Base-by-base conservation (phyloP, 2,888 invertebrate species). In the Gastrophysa polygoni region DNA sequence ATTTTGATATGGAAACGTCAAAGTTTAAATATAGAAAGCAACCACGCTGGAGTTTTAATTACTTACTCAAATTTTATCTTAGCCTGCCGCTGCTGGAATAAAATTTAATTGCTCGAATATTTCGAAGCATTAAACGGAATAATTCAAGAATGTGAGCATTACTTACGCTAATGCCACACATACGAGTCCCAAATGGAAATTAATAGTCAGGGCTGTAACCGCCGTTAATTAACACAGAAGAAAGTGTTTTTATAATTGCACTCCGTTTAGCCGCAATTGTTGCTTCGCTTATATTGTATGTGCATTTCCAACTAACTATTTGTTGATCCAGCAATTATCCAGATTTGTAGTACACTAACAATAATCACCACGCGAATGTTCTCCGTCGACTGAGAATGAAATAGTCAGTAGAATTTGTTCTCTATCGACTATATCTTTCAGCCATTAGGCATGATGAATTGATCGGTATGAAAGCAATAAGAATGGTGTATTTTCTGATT, bases 201-300 rank as follows among this genome's bases (percentile, higher is more conserved):
- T 71, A 71, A 73, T 71, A 61, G 69, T 59, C 63, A 61, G 61
- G 59, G 69, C 64, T 65, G 65, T 60, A 66, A 67, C 67, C 67
- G 59, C 59, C 66, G 68, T 69, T 73, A 71, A 71, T 73, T 70
- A 69, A 69, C 63, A 63, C 63, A 65, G 69, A 72, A 73, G 73
- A 73, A 69, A 68, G 60, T 69, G 67, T 69, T 71, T 71, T 68
- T 69, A 68, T 72, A 72, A 73, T 72, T 68, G 68, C 69, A 67
- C 63, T 67, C 67, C 69, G 67, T 67, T 68, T 68, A 55, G 49
- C 70, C 62, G 58, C 60, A 70, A 68, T 70, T 70, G 68, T 68
- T 68, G 66, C 68, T 68, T 69, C 65, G 63, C 68, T 69, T 71
- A 52, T 62, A 66, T 62, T 66, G 66, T 65, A 56, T 65, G 24